These are phyloP conservation scores for Scaptomyza hsui DNA, from an alignment of 1,140 invertebrate genomes.

Conservation along the genomic window DNA sequence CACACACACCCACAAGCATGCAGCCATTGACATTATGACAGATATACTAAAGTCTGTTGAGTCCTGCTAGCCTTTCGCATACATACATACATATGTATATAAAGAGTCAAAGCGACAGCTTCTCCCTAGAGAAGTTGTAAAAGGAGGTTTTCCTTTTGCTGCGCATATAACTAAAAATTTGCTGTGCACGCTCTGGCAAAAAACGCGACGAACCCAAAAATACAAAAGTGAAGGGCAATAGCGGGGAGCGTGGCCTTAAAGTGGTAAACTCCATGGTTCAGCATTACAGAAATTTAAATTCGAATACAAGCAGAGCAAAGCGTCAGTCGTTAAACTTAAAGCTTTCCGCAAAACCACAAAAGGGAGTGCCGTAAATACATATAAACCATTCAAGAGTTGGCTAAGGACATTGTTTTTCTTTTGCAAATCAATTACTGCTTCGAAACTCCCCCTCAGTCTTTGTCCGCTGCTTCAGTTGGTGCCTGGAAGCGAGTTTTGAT, in stretches of 20 bases:
- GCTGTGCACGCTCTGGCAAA: conserved; percentile 30
- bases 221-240: background rate
- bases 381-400: conserved; percentile 5
- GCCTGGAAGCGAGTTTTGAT: conserved; percentile 75
- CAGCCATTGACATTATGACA: background rate
- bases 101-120: conserved; percentile 3
- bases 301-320: conserved; percentile 53
- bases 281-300: conserved; percentile 38
- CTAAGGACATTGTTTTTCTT: conserved; percentile 54
- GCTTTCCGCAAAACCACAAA: conserved; percentile 52
- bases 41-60: conserved; percentile 1
- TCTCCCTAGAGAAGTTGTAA: background rate
- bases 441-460: background rate
- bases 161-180: conserved; percentile 35
- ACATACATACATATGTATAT: background rate
- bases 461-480: conserved; percentile 14
- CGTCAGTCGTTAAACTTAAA: conserved; percentile 72
- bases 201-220: conserved; percentile 27
- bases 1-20: no score
- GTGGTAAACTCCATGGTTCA: background rate
- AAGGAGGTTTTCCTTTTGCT: background rate
- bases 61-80: background rate
- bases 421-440: conserved; percentile 65
- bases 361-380: background rate
- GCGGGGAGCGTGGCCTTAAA: background rate